Evolutionary conservation across 2,888 invertebrate species (phyloP).

Genomic region (Cephus nigrinus): DNA sequence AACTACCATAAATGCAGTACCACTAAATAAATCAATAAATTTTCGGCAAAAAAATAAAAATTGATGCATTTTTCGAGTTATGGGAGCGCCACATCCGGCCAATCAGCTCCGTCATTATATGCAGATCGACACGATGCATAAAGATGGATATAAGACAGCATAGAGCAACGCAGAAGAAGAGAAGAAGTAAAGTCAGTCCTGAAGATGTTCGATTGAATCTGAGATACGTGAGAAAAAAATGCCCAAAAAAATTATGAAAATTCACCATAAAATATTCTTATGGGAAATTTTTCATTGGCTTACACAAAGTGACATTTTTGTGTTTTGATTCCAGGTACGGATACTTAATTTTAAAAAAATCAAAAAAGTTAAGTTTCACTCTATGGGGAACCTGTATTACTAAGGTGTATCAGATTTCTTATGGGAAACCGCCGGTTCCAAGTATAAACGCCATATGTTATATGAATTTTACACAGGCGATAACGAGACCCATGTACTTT

Average conservation of each 20-base stretch:
- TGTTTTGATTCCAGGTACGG: neutral
- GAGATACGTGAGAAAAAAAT: neutral
- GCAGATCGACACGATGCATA: constrained; percentile 39
- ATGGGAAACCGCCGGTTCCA: neutral
- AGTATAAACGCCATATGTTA: neutral
- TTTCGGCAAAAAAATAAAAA: neutral
- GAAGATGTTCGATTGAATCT: neutral
- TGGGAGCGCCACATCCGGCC: constrained; percentile 57
- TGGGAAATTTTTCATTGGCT: no score
- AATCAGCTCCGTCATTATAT: constrained; percentile 58
- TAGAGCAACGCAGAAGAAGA: neutral
- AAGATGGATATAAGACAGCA: neutral
- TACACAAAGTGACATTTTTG: no score
- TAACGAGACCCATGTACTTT: neutral
- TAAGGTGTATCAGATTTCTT: neutral
- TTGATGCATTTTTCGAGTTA: neutral
- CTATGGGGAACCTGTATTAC: neutral
- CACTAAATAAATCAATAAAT: neutral
- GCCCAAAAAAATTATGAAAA: neutral
- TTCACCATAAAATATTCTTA: neutral
- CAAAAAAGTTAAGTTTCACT: neutral
- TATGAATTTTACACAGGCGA: neutral
- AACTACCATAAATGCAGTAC: neutral
- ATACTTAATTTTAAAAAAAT: neutral
- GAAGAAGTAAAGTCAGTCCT: neutral